Evolutionary conservation across 37 sponge, comb jelly and placozoan species (phyloP).

Genomic region (Cladorhizidae sp.): DNA sequence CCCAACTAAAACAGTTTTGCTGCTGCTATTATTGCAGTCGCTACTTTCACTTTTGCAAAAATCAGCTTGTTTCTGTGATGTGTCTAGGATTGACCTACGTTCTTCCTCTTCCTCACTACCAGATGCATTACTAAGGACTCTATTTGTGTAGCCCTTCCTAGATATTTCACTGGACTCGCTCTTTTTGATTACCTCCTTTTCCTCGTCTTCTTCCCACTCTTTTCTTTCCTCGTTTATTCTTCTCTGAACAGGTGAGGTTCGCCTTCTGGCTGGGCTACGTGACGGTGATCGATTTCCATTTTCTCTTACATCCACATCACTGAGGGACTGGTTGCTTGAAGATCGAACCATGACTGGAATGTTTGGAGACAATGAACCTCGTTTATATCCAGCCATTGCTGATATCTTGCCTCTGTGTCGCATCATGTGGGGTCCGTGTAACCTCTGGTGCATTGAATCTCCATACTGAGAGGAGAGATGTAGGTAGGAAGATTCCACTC

Average conservation of each 20-base stretch:
- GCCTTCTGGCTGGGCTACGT: no score
- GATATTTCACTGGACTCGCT: no score
- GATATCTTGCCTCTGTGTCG: conserved; percentile 4
- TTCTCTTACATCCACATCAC: background rate
- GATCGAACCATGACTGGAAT: background rate
- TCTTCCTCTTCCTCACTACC: background rate
- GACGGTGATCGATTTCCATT: no score
- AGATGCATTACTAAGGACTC: background rate
- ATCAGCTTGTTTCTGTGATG: no score
- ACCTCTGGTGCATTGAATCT: background rate
- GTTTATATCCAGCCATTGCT: background rate
- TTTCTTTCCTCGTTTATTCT: no score
- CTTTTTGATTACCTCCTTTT: no score
- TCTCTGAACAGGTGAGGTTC: no score
- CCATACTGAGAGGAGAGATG: background rate
- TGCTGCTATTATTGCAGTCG: no score
- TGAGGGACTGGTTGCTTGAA: background rate
- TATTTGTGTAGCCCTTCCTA: no score
- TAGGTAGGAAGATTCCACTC: background rate
- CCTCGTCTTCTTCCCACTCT: no score
- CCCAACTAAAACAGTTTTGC: no score
- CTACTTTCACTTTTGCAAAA: no score
- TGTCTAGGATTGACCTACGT: background rate
- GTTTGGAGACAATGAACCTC: background rate
- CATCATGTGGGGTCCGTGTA: background rate